Evolutionary conservation across 2,888 invertebrate species (phyloP), one percentile per base, ranked within the genome.

Genomic region (Asteroscopus sphinx): DNA sequence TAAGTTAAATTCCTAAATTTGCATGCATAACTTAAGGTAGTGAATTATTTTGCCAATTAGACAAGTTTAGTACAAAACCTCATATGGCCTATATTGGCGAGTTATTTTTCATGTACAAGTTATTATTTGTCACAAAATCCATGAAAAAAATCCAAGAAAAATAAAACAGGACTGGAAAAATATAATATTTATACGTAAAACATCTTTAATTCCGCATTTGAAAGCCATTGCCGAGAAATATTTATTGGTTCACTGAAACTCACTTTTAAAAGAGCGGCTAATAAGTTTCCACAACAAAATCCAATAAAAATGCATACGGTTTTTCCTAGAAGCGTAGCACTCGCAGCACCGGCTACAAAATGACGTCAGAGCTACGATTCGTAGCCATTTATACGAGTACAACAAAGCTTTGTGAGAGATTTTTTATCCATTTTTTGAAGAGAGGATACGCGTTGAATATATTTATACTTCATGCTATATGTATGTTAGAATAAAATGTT

Each of bases 301-400:
- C 32, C 39, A 39, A 60, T 52, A 45, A 52, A 68, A 60, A 60
- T 66, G 40, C 51, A 52, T 48, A 42, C 36, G 32, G 1, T 42
- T 57, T 62, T 66, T 40, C 11, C 16, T 33, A 58, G 49, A 17
- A 37, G 11, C 59, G 41, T 54, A 36, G 36, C 42, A 25, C 13
- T 53, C 53, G 68, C 57, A 72, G 61, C 45, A 57, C 12, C 15
- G 12, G 62, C 68, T 67, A 72, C 72, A 47, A 41, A 51, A 62
- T 67, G 47, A 72, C 62, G 68, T 67, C 56, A 57, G 49, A 41
- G 51, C 57, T 62, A 69, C 53, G 40, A 37, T 51, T 51, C 61
- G 68, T 57, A 67, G 68, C 68, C 49, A 67, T 67, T 72, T 57
- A 45, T 51, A 35, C 8, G 46, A 57, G 30, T 47, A 64, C 65